Percentiles rank a stretch among this genome's conserved stretches.
These are phyloP conservation scores for Lomographa bimaculata DNA, from an alignment of 2,888 invertebrate genomes.

Conservation along the genomic window DNA sequence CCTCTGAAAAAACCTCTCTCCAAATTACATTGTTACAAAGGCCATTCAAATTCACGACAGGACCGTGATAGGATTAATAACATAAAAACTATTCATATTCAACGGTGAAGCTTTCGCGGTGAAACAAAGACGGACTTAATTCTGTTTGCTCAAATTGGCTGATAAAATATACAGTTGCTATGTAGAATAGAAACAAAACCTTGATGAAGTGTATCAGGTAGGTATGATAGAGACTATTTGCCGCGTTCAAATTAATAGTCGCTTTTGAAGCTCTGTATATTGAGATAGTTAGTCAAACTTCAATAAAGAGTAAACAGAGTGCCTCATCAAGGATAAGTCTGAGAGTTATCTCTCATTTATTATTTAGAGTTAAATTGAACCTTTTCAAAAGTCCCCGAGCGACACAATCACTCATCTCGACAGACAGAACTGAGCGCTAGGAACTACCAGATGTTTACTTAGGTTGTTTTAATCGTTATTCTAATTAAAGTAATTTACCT, in stretches of 20 bases:
- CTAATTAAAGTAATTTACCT: slow-evolving; percentile 17
- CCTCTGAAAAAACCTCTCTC: slow-evolving; percentile 16
- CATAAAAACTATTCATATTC: slow-evolving; percentile 2
- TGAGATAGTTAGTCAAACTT: no score
- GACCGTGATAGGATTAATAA: slow-evolving; percentile 3
- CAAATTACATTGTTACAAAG: slow-evolving; percentile 21
- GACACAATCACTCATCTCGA: slow-evolving; percentile 15
- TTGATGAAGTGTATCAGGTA: no score
- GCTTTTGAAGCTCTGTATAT: no score
- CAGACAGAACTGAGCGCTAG: slow-evolving; percentile 10
- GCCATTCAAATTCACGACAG: slow-evolving; percentile 5
- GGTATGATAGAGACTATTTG: no score
- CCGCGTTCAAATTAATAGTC: no score
- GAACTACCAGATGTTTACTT: slow-evolving; percentile 26
- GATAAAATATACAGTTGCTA: no score
- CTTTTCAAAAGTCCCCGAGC: slow-evolving; percentile 9
- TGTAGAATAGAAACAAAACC: no score
- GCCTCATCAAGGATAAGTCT: slow-evolving; percentile 4
- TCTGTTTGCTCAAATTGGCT: no score
- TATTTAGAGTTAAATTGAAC: slow-evolving; percentile 12
- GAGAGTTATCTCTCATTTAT: slow-evolving; percentile 5
- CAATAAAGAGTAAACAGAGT: no score
- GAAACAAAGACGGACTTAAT: slow-evolving; percentile 4
- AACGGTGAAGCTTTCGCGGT: not conserved
- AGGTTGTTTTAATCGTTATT: slow-evolving; percentile 18